These are phyloP conservation scores for Centropus unirufus DNA, from an alignment of 2,113 vertebrate genomes.

Conservation along the genomic window DNA sequence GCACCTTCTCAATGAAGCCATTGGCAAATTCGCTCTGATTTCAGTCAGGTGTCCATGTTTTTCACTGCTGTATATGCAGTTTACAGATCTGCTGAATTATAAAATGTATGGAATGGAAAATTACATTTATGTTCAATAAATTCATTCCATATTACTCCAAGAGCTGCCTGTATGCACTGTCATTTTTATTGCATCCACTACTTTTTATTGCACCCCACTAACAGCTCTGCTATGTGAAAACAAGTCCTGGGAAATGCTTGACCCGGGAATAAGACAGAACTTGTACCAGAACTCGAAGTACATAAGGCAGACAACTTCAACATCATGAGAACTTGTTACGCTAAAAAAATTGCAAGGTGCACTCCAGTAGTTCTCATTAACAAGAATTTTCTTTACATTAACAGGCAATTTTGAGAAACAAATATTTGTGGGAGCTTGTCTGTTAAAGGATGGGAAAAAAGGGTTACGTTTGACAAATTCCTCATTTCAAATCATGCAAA, in stretches of 20 bases:
- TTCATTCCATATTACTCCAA: constrained; percentile 35
- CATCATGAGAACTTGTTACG: neutral
- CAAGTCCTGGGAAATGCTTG: constrained; percentile 7
- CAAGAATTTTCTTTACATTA: neutral
- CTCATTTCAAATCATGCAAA: constrained; percentile 60
- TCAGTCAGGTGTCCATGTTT: neutral
- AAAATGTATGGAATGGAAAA: constrained; percentile 23
- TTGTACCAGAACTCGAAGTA: neutral
- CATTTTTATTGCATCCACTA: neutral
- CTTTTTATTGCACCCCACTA: neutral
- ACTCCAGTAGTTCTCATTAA: constrained; percentile 12
- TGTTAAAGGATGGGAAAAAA: constrained; percentile 20
- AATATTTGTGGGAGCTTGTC: constrained; percentile 26
- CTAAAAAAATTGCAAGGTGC: neutral
- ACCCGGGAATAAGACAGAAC: neutral
- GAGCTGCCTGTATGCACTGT: neutral
- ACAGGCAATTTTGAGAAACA: neutral
- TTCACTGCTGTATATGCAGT: neutral
- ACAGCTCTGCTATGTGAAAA: neutral
- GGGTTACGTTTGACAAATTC: constrained; percentile 41
- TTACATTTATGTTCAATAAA: constrained; percentile 9
- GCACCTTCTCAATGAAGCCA: neutral
- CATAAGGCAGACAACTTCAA: neutral
- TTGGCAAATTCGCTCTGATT: constrained; percentile 18
- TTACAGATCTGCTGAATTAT: constrained; percentile 40